Percentiles rank a stretch among this genome's conserved stretches.
phyloP scores from a whole-genome alignment of 2,888 invertebrate species.

The Conchocele bisecta region DNA sequence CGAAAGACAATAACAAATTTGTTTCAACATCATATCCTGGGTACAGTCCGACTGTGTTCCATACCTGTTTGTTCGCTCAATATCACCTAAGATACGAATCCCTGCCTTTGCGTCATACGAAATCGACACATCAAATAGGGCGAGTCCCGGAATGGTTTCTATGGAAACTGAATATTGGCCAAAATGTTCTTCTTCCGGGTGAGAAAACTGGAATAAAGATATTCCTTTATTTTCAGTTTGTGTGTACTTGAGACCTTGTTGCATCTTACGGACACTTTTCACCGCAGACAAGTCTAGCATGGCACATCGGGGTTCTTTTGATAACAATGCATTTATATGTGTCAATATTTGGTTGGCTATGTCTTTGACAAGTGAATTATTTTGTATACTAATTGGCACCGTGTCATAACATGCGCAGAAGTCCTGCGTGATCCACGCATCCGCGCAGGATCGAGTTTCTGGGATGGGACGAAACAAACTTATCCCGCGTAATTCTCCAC shows the following conservation, averaged over 20 bases:
- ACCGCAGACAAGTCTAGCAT: not conserved
- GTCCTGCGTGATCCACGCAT: slow-evolving; percentile 90
- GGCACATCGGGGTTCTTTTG: not conserved
- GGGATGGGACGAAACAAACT: slow-evolving; percentile 91
- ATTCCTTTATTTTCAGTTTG: not conserved
- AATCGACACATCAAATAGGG: slow-evolving; percentile 9
- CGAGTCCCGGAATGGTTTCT: slow-evolving; percentile 15
- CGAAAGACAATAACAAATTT: slow-evolving; percentile 13
- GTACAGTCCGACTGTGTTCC: slow-evolving; percentile 20
- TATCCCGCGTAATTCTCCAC: slow-evolving; percentile 55
- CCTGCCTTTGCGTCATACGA: not conserved
- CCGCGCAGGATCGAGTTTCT: slow-evolving; percentile 88
- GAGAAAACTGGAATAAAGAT: not conserved
- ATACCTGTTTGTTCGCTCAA: slow-evolving; percentile 18
- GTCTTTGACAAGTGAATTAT: not conserved
- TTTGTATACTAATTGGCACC: slow-evolving; percentile 6
- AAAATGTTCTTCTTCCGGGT: not conserved
- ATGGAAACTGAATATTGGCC: not conserved
- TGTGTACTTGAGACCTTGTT: slow-evolving; percentile 14
- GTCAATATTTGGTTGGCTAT: slow-evolving; percentile 5
- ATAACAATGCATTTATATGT: slow-evolving; percentile 10
- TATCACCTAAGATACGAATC: not conserved
- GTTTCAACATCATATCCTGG: not conserved
- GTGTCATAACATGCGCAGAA: slow-evolving; percentile 61
- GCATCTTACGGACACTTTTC: not conserved